These are phyloP conservation scores for Crocallis elinguaria DNA, from an alignment of 2,888 invertebrate genomes.

Conservation along the genomic window DNA sequence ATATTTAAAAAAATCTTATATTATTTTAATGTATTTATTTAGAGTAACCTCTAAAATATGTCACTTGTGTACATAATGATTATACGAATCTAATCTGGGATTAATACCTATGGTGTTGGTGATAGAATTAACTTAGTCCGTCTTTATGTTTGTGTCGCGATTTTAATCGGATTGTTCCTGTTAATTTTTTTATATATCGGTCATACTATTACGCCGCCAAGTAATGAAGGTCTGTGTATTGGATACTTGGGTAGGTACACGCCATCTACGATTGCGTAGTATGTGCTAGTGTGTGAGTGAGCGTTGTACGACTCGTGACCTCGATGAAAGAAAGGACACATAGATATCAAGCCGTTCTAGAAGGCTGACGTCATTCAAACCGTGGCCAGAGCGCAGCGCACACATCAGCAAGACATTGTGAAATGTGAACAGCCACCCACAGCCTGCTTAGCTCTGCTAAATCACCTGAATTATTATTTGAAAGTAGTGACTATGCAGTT, in stretches of 20 bases:
- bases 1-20: too few relatives aligned
- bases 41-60: too few relatives aligned
- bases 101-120: slow-evolving; percentile 18
- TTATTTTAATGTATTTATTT: too few relatives aligned
- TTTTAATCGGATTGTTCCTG: background rate
- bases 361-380: slow-evolving; percentile 80
- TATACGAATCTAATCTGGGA: background rate
- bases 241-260: slow-evolving; percentile 41
- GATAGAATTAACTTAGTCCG: background rate
- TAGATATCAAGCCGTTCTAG: slow-evolving; percentile 75
- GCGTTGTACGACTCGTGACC: slow-evolving; percentile 72
- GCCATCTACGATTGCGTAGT: slow-evolving; percentile 32
- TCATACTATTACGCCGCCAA: slow-evolving; percentile 54
- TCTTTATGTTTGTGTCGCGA: background rate
- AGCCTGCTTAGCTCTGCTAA: slow-evolving; percentile 70
- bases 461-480: slow-evolving; percentile 71
- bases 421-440: slow-evolving; percentile 84
- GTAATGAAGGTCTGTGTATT: slow-evolving; percentile 49
- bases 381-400: slow-evolving; percentile 69
- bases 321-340: slow-evolving; percentile 72
- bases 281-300: slow-evolving; percentile 77
- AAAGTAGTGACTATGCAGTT: slow-evolving; percentile 82
- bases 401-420: slow-evolving; percentile 75
- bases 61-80: background rate
- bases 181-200: slow-evolving; percentile 6